Base-by-base conservation (phyloP, 2,888 invertebrate genomes). In the Acanthoscelides obtectus region DNA sequence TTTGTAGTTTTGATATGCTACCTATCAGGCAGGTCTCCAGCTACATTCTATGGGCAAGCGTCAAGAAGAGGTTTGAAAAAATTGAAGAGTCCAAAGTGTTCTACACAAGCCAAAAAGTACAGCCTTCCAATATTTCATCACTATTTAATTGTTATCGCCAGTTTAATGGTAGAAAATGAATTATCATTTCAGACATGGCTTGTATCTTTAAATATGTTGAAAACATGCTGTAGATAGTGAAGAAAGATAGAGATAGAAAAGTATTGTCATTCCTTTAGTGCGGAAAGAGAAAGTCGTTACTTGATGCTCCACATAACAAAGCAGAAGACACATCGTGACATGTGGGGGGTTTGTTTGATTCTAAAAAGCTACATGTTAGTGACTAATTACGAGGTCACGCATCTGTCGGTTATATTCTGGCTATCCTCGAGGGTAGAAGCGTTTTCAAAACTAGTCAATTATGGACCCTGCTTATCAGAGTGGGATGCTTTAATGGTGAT, bases 31-130 rank as follows among this genome's bases (percentile, higher is more conserved):
- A 85, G 84, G 84, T 84, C 83, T 84, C 82, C 83, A 84, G 85
- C 85, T 84, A 85, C 85, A 85, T 85, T 85, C 85, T 85, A 85
- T 84, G 84, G 85, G 83, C 81, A 83, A 83, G 82, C 81, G 66
- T 66, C 66, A 66, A 22, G 22, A 66, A 66, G 66, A 66, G 66
- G 21, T 66, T 66, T 66, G 66, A 66, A 22, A 66, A 66, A 66
- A 66, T 45, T 45, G 45, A 45, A 45, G 12, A 45, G 45, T 45
- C 45, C 45, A 45, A 45, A 45, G 45, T 45, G 45, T 3, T 45
- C 45, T 45, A 45, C 45, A 45, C 45, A 45, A 45, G 45, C 45
- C 45, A 45, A 45, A 45, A 45, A 45, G 45, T 45, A 45, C 45
- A 45, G 45, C 45, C 45, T 45, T 45, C 45, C 45, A 45, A 45